A percentile compares a stretch with the other conserved stretches of the same genome.
Evolutionary conservation across 2,888 invertebrate genomes (phyloP).

Genomic region (Sminthurides aquaticus): DNA sequence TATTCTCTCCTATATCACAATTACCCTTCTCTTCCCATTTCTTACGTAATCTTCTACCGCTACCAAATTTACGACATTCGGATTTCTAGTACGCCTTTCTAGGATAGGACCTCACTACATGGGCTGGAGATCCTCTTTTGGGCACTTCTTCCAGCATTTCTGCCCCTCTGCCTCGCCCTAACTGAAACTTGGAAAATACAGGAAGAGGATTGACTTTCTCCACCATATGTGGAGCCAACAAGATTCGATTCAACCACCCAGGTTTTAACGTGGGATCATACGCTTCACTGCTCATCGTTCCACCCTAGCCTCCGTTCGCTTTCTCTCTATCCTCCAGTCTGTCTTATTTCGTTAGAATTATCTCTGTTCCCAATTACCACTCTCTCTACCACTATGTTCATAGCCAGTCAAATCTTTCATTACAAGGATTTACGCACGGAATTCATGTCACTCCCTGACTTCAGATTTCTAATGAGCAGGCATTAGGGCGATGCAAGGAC

Average conservation of each 20-base stretch:
- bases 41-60: background rate
- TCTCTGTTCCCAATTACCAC: background rate
- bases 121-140: too few relatives aligned
- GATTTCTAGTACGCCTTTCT: too few relatives aligned
- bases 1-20: background rate
- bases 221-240: background rate
- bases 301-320: background rate
- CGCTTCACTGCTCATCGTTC: background rate
- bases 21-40: background rate
- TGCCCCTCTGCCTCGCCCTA: background rate
- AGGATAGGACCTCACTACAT: too few relatives aligned
- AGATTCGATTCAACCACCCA: background rate
- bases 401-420: background rate
- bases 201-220: background rate
- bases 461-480: too few relatives aligned
- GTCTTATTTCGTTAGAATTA: background rate
- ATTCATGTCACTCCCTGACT: background rate
- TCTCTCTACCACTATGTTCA: background rate
- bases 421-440: background rate
- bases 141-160: too few relatives aligned
- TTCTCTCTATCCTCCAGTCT: background rate
- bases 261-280: background rate
- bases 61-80: background rate
- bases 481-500: too few relatives aligned
- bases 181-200: background rate